Evolutionary conservation across 2,797 vertebrate species (phyloP).

Genomic region (Knipowitschia caucasica): DNA sequence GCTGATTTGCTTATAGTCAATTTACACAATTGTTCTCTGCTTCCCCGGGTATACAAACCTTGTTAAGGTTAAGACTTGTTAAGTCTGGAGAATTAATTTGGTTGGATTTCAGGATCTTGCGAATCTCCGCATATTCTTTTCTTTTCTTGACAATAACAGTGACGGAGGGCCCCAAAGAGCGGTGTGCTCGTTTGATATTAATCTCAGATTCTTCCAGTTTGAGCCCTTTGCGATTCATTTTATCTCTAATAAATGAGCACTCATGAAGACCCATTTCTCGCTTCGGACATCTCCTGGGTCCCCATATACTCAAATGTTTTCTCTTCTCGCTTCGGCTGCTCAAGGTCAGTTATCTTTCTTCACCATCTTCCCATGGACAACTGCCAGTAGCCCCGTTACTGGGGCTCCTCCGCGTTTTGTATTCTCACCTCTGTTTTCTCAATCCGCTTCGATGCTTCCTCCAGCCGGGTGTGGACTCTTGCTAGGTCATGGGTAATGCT

Average conservation of each 20-base stretch:
- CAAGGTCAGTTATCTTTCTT: constrained; percentile 13
- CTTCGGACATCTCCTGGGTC: not conserved
- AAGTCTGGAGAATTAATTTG: not conserved
- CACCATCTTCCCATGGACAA: not conserved
- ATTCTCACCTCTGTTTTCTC: constrained; percentile 3
- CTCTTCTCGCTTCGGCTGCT: constrained; percentile 3
- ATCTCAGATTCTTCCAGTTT: not conserved
- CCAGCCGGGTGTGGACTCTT: not conserved
- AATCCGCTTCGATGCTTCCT: constrained; percentile 3
- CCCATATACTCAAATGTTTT: constrained; percentile 16
- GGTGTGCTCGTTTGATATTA: constrained; percentile 1
- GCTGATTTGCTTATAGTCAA: too few relatives aligned
- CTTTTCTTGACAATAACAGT: too few relatives aligned
- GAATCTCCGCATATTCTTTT: not conserved
- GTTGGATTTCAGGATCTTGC: not conserved
- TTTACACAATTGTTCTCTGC: too few relatives aligned
- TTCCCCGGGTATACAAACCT: too few relatives aligned
- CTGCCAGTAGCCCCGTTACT: constrained; percentile 8
- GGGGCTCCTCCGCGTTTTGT: constrained; percentile 8
- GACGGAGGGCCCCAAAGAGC: not conserved
- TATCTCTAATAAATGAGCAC: constrained; percentile 17
- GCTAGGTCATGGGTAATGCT: constrained; percentile 2
- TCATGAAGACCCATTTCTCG: not conserved
- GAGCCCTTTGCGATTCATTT: not conserved
- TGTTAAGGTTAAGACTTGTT: not conserved